Evolutionary conservation across 2,797 vertebrate species (phyloP), one percentile per base, ranked within the genome.

Genomic region (Tapera naevia): DNA sequence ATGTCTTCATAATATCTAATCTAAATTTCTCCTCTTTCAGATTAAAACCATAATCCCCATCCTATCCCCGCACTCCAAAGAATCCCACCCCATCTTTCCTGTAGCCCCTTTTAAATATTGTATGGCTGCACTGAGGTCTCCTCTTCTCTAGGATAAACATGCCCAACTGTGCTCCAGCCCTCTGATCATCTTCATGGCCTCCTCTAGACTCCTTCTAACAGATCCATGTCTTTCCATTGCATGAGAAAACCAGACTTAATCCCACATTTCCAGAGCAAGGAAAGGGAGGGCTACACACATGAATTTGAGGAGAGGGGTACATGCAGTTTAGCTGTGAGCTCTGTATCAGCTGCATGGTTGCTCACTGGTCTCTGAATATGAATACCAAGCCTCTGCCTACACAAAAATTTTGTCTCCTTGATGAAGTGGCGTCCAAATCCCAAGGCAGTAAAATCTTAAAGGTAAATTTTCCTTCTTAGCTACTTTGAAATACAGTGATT

Each of bases 261-360:
- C 53, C 32, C 19, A 13, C 18, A 48, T 28, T 66, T 41, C 32
- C 78, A 57, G 35, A 28, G 43, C 4, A 3, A 61, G 33, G 56
- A 81, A 46, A 64, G 45, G 11, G 53, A 64, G 45, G 11, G 53
- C 18, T 54, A 3, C 3, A 22, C 27, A 15, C 11, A 6, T 13
- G 9, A 30, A 25, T 33, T 0, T 74, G 35, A n/a, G 35, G 25
- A 65, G 11, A 46, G 9, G 7, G 4, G 1, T 4, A 4, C 2
- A 3, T 1, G 0, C 28, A 23, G 46, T 8, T 78, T 39, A 64
- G 32, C n/a, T 75, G 30, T 0, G 3, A 73, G 60, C 30, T 70
- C 51, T 13, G 7, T 4, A 50, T 54, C 22, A 51, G 9, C 17
- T 43, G 4, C 11, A 9, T 0, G 0, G 14, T 14, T 32, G 9